Base-by-base conservation (phyloP, 37 sponge, comb jelly and placozoan species). In the Petrosia ficiformis region DNA sequence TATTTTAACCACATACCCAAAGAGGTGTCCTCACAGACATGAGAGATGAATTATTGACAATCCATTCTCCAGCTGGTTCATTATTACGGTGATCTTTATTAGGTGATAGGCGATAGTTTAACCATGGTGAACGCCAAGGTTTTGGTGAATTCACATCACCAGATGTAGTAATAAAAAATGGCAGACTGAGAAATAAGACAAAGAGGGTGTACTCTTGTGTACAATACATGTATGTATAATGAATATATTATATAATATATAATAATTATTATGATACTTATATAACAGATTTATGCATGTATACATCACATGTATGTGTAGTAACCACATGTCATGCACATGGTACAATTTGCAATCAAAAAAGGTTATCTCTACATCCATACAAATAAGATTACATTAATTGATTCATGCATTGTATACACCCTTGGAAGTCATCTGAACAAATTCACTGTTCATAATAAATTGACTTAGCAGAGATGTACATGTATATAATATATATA, bases 61-160 rank as follows among this genome's bases (percentile, higher is more conserved):
- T 74, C 86, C 86, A 86, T 70, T 24, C 71, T 37, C 70, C 70
- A 39, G 39, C 70, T 39, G n/a, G n/a, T 68, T 32, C 38, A 36
- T 39, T 39, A 4, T n/a, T 39, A 24, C 30, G 39, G 3, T 6
- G 5, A 2, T 14, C 42, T 63, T 36, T 66, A 40, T 24, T 38
- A 19, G 25, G 67, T 48, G 70, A 70, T 3, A 37, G 42, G 34
- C 88, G 84, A 71, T 82, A 91, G 67, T 91, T 91, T 3, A 91
- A 57, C 77, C 87, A 86, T 32, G 84, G 70, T 22, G 83, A 72
- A 39, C 72, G 42, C 92, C 92, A 91, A 14, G 72, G 52, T 32
- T 84, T 76, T 0, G 92, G 92, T 2, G 79, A 73, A 42, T 86
- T 77, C 28, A 75, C 65, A 33, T 83, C 92, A 37, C 87, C 92